Evolutionary conservation across 1,140 invertebrate species (phyloP).

Genomic region (Neodiprion pinetum): DNA sequence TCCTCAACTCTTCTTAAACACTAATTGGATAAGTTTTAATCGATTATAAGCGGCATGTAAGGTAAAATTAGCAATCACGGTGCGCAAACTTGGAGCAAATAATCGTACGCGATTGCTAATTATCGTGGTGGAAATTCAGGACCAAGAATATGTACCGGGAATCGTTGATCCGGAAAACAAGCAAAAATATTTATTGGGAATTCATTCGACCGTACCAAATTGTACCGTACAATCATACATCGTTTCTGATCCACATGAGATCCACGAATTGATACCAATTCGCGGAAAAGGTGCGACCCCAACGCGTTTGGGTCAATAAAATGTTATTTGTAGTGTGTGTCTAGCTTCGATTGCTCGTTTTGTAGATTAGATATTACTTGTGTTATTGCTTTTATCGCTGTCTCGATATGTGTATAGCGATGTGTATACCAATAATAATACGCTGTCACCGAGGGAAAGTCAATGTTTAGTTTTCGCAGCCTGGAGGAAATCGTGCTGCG

Average conservation of each 20-base stretch:
- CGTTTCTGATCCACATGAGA: neutral
- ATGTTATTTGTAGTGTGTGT: neutral
- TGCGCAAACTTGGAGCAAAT: no score
- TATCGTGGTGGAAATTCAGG: no score
- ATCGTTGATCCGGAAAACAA: neutral
- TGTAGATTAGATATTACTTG: neutral
- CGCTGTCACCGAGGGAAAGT: neutral
- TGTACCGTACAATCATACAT: neutral
- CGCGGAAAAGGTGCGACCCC: neutral
- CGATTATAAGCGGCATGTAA: neutral
- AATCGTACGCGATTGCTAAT: no score
- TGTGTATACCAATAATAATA: no score
- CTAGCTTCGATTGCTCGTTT: neutral
- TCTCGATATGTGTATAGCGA: neutral
- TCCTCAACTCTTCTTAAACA: neutral
- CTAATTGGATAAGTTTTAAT: conserved; percentile 3
- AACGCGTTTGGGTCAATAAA: neutral
- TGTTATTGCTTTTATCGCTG: neutral
- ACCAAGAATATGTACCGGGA: no score
- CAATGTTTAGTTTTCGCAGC: neutral
- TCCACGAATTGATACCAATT: neutral
- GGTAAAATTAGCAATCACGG: no score
- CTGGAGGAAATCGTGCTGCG: neutral
- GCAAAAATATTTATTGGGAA: neutral
- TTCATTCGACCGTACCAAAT: neutral